Base-by-base conservation (phyloP, 2,113 vertebrate genomes). In the Gallinago undulata region DNA sequence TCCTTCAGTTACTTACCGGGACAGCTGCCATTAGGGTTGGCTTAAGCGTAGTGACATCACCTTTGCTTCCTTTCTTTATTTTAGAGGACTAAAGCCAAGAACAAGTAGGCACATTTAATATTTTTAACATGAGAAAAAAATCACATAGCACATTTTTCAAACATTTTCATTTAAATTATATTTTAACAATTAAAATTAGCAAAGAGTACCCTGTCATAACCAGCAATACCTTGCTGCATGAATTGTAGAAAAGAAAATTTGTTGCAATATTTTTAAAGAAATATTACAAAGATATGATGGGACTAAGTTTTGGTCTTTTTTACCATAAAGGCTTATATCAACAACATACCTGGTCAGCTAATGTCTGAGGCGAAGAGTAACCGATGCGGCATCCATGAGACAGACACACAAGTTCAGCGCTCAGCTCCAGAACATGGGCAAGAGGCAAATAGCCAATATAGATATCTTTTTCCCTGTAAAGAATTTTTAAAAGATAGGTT, bases 11-110 rank as follows among this genome's bases (percentile, higher is more conserved):
- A 96, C 98, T 99, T 98, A 99, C 99, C 66, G 99, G 99, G 39
- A 99, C 99, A 70, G 99, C 99, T 84, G 99, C 99, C 99, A 99
- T 99, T 62, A 99, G 97, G 23, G 99, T 99, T 78, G 99, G 99
- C 78, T 98, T 98, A 92, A 99, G 98, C 47, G 98, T 93, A 43
- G 98, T 99, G 81, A 98, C 97, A 94, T 99, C 99, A 73, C 99
- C 99, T 96, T 98, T 99, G 97, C 99, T 99, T 97, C 99, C 99
- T 96, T 98, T 99, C 97, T 99, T 99, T 95, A 99, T 99, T 98
- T 99, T 99, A n/a, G 99, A 98, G 64, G 99, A 99, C 99, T 99
- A 92, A 31, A 96, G 35, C 5, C 11, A 96, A 88, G 93, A 96
- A 97, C 48, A 91, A 25, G 76, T 7, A 84, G 19, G 86, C 35